Base-by-base conservation (phyloP, 2,797 vertebrate species). In the Delichon dasypus region DNA sequence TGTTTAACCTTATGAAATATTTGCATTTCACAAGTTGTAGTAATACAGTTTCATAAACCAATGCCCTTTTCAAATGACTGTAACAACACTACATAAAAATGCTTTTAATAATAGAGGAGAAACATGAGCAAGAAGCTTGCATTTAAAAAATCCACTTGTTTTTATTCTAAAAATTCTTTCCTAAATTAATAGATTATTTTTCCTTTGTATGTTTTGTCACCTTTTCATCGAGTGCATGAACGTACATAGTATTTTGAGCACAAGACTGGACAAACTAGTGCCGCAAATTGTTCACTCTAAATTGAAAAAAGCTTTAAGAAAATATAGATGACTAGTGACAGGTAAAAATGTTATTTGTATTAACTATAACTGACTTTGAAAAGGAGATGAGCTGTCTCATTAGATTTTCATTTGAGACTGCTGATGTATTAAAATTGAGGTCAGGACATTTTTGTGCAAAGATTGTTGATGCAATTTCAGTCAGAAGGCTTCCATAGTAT, bases 1-100 rank as follows among this genome's bases (percentile, higher is more conserved):
- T 34, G n/a, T 88, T 94, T 96, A 95, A 96, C 89, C 87, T 93
- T 95, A 68, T 85, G 53, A 92, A 94, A 53, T 93, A 92, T 65
- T 92, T 86, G 48, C 70, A 89, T 93, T 93, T 95, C 76, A 78
- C 26, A 70, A 70, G 73, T 62, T 96, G 73, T 81, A 90, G 47
- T 88, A 85, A 73, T 91, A 77, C 10, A 64, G 55, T 95, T 92
- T 89, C 76, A 93, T 94, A 88, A 96, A 62, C n/a, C 47, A 72
- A 40, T 95, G 90, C 90, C 90, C 89, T 96, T 96, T 95, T 92
- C 76, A 92, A 83, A 60, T 91, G 29, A 55, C 36, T 93, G 30
- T 55, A 68, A 65, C n/a, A 93, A 72, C 55, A 84, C 23, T 88
- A 48, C 6, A 3, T 89, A 89, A 91, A 96, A 96, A 84, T 1